Evolutionary conservation across 2,797 vertebrate genomes (phyloP).

Genomic region (Takifugu ocellatus): DNA sequence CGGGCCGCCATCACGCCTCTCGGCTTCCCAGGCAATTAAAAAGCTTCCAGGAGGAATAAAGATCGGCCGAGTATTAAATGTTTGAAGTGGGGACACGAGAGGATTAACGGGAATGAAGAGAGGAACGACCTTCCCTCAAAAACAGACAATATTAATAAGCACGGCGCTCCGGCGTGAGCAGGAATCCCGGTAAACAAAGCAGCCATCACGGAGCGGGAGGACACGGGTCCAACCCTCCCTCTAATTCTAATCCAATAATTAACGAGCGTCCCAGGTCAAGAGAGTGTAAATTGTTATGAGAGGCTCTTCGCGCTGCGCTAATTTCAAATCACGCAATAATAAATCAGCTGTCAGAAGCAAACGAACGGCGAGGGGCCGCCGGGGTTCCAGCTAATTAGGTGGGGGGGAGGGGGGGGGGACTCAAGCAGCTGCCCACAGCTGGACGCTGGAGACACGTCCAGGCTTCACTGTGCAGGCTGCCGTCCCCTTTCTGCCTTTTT

Average conservation of each 20-base stretch:
- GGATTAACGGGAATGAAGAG: slow-evolving; percentile 25
- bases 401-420: slow-evolving; percentile 34
- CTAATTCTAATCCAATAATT: slow-evolving; percentile 61
- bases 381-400: slow-evolving; percentile 63
- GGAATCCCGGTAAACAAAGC: too few species aligned
- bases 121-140: slow-evolving; percentile 30
- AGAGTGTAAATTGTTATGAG: slow-evolving; percentile 60
- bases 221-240: not conserved
- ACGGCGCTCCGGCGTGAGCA: too few species aligned
- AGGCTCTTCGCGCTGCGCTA: slow-evolving; percentile 47
- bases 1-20: slow-evolving; percentile 30
- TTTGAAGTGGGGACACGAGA: slow-evolving; percentile 32
- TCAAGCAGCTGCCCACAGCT: slow-evolving; percentile 49
- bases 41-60: slow-evolving; percentile 49
- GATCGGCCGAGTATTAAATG: slow-evolving; percentile 47
- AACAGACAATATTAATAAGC: slow-evolving; percentile 11
- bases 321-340: slow-evolving; percentile 64
- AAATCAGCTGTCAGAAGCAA: slow-evolving; percentile 46
- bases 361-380: slow-evolving; percentile 46
- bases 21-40: slow-evolving; percentile 58
- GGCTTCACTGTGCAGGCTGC: slow-evolving; percentile 31
- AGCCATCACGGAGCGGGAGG: too few species aligned
- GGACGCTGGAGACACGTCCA: slow-evolving; percentile 17
- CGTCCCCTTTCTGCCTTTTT: not conserved
- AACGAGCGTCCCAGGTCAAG: slow-evolving; percentile 55